Conservation (phyloP, 2,113 vertebrate species). For the Lepus americanus region DNA sequence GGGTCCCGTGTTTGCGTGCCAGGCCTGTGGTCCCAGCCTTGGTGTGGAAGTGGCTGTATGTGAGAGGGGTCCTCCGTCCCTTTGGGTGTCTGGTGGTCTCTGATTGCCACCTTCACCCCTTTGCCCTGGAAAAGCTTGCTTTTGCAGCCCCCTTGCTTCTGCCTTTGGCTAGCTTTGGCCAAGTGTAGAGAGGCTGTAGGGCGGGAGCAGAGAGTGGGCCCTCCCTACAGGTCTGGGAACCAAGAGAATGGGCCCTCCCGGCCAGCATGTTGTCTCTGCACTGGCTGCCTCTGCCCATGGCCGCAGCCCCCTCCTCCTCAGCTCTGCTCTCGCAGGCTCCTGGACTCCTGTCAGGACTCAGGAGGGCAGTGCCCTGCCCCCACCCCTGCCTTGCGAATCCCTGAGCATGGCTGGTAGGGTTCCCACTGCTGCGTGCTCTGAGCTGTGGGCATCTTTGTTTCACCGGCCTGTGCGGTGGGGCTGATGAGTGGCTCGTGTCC, state of each 20-base stretch:
- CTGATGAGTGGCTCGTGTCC: background rate
- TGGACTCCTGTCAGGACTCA: background rate
- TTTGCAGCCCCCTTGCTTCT: background rate
- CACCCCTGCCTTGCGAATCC: background rate
- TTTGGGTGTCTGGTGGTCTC: background rate
- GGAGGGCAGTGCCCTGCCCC: background rate
- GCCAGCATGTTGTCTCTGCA: too few species aligned
- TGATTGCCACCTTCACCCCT: background rate
- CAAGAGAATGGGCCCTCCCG: too few species aligned
- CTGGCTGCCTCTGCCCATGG: too few species aligned
- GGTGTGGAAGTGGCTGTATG: background rate
- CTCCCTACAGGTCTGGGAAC: background rate
- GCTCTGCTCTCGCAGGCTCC: background rate
- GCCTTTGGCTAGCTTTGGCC: constrained; percentile 22
- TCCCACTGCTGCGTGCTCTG: background rate
- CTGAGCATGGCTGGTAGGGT: background rate
- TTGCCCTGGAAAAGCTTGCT: background rate
- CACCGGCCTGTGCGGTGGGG: background rate
- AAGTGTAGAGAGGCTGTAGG: background rate
- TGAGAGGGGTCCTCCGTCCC: background rate
- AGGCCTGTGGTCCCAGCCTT: background rate
- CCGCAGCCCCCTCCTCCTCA: background rate
- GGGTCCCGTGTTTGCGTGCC: background rate
- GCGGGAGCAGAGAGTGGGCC: background rate
- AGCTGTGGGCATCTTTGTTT: background rate